Evolutionary conservation across 2,888 invertebrate species (phyloP).

Genomic region (Meghimatium bilineatum): DNA sequence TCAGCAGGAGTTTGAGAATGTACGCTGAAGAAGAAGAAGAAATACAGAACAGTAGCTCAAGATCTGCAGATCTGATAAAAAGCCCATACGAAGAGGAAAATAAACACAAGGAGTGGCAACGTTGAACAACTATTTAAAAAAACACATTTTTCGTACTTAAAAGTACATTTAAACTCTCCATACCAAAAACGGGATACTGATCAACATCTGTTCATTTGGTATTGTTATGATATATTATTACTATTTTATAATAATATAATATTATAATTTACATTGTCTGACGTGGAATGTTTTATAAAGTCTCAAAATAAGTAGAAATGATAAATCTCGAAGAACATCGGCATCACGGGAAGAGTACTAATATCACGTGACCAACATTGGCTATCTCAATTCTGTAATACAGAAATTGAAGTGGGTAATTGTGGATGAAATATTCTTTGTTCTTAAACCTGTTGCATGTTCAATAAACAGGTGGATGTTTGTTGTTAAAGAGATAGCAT

Average conservation of each 20-base stretch:
- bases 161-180: not conserved
- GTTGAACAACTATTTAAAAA: no score
- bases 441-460: constrained; percentile 19
- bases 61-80: no score
- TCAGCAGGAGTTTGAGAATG: no score
- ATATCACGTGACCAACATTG: constrained; percentile 72
- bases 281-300: not conserved
- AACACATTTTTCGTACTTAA: no score
- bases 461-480: not conserved
- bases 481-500: not conserved
- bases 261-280: not conserved
- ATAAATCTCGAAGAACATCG: constrained; percentile 25
- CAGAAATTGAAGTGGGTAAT: constrained; percentile 62
- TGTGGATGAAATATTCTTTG: constrained; percentile 25
- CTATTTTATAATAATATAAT: not conserved
- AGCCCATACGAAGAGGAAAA: no score
- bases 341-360: constrained; percentile 67
- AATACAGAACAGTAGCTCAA: no score
- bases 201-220: no score
- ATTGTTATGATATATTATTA: not conserved
- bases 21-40: no score
- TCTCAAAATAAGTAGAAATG: not conserved
- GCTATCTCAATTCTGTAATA: constrained; percentile 58
- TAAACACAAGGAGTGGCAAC: no score
- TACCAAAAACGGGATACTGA: not conserved